Conservation (phyloP, 1,140 invertebrate species). For the Prorops nasuta region DNA sequence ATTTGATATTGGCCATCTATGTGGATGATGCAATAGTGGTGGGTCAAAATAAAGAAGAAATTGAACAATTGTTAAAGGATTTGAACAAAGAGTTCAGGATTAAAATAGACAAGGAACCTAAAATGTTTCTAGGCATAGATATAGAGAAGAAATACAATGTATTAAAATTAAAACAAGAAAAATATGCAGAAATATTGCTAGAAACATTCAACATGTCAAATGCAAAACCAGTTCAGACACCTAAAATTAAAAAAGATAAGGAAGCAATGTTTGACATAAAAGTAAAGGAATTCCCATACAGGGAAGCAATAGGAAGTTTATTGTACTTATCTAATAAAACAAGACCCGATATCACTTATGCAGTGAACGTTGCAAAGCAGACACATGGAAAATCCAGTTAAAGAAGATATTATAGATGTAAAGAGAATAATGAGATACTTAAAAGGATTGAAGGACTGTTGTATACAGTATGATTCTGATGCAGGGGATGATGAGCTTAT, state of each 20-base stretch:
- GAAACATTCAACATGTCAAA: not conserved
- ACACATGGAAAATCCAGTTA: not conserved
- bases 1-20: not conserved
- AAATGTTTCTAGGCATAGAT: not conserved
- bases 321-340: slow-evolving; percentile 48
- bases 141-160: not conserved
- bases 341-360: slow-evolving; percentile 51
- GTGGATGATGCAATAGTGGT: not conserved
- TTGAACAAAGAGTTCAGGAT: not conserved
- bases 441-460: not conserved
- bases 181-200: not conserved
- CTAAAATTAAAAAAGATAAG: not conserved
- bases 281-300: slow-evolving; percentile 21
- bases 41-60: not conserved
- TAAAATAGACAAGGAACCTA: not conserved
- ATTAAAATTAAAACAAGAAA: not conserved
- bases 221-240: not conserved
- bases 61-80: not conserved
- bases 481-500: not conserved
- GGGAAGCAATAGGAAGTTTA: slow-evolving; percentile 41
- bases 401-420: not conserved
- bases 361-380: slow-evolving; percentile 23
- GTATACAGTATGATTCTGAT: not conserved
- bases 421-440: not conserved
- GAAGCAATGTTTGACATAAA: not conserved